Evolutionary conservation across 1,140 invertebrate species (phyloP).

Genomic region (Globodera rostochiensis): DNA sequence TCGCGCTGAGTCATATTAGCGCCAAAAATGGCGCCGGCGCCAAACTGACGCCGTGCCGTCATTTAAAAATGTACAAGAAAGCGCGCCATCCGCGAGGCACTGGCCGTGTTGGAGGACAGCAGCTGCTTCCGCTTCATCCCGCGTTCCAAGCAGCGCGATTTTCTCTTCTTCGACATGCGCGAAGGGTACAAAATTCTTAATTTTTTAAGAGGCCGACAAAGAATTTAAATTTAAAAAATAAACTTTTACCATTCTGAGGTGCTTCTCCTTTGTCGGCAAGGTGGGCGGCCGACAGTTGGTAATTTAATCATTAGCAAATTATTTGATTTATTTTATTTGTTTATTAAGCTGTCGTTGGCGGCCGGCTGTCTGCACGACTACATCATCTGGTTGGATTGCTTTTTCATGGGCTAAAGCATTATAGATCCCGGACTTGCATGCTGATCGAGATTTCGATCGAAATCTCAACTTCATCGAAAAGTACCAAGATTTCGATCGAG

Average conservation of each 20-base stretch:
- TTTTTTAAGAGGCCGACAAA: too few species aligned
- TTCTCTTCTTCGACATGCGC: constrained; percentile 43
- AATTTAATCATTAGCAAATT: too few species aligned
- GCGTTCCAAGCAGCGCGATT: constrained; percentile 29
- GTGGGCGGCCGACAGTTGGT: constrained; percentile 37
- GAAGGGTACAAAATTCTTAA: constrained; percentile 12
- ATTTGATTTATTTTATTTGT: too few species aligned
- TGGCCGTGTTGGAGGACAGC: constrained; percentile 34
- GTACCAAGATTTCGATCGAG: too few species aligned
- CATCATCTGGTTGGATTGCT: constrained; percentile 34
- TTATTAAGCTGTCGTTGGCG: constrained; percentile 30
- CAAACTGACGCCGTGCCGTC: too few species aligned
- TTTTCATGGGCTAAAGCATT: not conserved
- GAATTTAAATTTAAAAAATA: constrained; percentile 8
- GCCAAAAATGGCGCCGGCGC: too few species aligned
- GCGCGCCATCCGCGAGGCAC: constrained; percentile 29
- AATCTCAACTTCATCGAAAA: too few species aligned
- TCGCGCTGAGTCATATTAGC: too few species aligned
- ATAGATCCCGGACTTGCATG: too few species aligned
- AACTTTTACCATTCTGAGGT: constrained; percentile 3
- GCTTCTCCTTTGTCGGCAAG: constrained; percentile 34
- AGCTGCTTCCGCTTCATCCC: constrained; percentile 42
- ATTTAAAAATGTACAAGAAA: constrained; percentile 25
- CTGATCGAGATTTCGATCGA: too few species aligned
- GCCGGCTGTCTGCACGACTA: constrained; percentile 44